Evolutionary conservation across 2,113 vertebrate species (phyloP), one percentile per base, ranked within the genome.

Genomic region (Globicephala melas): DNA sequence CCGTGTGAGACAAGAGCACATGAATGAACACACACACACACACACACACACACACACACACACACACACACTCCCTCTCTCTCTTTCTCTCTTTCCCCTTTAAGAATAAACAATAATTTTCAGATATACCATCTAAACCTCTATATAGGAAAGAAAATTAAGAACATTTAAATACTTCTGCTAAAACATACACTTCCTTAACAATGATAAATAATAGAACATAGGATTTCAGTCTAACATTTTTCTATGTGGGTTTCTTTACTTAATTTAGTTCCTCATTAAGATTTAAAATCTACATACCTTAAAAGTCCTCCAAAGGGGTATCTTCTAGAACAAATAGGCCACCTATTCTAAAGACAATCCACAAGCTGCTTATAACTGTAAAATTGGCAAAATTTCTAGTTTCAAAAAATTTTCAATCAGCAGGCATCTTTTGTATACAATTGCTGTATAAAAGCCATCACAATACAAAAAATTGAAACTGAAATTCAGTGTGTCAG

Each of bases 301-400:
- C n/a, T 88, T 60, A 82, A 89, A 79, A 15, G 9, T 95, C 71
- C 70, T 63, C 53, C 21, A 73, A 73, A 47, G 58, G 38, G 55
- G 6, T 84, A 63, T 94, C 36, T 92, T 97, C 38, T 81, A 87
- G 18, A 95, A 95, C n/a, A 83, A 79, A 68, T 60, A 76, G n/a
- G 44, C 65, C 73, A 67, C n/a, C 58, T 47, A 11, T 91, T 91
- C 85, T 91, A 91, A 94, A 94, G 65, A 91, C 20, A 93, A 10
- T 31, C 41, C 25, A 67, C 36, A 53, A 77, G 31, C 81, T 89
- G 44, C 41, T 95, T 92, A 71, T 91, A 73, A 88, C 38, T 60
- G 85, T 76, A 89, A 94, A 97, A 44, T 41, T 79, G 38, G 38
- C 26, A 60, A 73, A 41, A 6, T 44, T 91, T 91, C 1, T 31